Evolutionary conservation across 2,888 invertebrate genomes (phyloP).

Genomic region (Apodemia mormo): DNA sequence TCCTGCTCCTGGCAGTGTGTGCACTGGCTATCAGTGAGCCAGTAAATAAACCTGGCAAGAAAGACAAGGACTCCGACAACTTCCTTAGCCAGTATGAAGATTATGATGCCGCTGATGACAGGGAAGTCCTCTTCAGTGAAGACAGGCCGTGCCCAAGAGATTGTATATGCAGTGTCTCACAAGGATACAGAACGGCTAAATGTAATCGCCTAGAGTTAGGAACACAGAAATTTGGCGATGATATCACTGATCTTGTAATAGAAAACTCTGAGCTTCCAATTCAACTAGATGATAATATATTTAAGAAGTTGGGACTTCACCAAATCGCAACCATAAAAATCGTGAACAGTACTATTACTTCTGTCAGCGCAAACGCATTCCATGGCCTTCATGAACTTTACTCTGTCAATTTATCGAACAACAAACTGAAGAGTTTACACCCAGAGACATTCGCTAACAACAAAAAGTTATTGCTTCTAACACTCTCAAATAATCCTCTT

Average conservation of each 20-base stretch:
- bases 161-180: slow-evolving; percentile 83
- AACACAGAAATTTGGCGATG: slow-evolving; percentile 84
- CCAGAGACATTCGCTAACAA: slow-evolving; percentile 87
- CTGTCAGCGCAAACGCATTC: slow-evolving; percentile 86
- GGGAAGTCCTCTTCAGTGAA: slow-evolving; percentile 73
- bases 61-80: slow-evolving; percentile 56
- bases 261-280: slow-evolving; percentile 84
- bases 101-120: slow-evolving; percentile 71
- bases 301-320: slow-evolving; percentile 83
- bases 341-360: slow-evolving; percentile 85
- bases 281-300: slow-evolving; percentile 82
- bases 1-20: slow-evolving; percentile 75
- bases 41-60: slow-evolving; percentile 62
- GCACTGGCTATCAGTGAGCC: slow-evolving; percentile 65
- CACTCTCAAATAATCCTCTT: slow-evolving; percentile 85
- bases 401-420: slow-evolving; percentile 86
- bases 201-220: slow-evolving; percentile 86
- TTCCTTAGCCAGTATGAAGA: slow-evolving; percentile 68
- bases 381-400: slow-evolving; percentile 84
- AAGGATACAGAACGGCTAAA: slow-evolving; percentile 83
- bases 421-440: slow-evolving; percentile 84
- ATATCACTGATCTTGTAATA: slow-evolving; percentile 85
- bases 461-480: slow-evolving; percentile 84
- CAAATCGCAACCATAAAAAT: slow-evolving; percentile 86
- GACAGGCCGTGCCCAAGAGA: slow-evolving; percentile 83